Percentiles rank a stretch among this genome's conserved stretches.
phyloP scores from a whole-genome alignment of 2,888 invertebrate genomes.

The Neoascia interrupta region DNA sequence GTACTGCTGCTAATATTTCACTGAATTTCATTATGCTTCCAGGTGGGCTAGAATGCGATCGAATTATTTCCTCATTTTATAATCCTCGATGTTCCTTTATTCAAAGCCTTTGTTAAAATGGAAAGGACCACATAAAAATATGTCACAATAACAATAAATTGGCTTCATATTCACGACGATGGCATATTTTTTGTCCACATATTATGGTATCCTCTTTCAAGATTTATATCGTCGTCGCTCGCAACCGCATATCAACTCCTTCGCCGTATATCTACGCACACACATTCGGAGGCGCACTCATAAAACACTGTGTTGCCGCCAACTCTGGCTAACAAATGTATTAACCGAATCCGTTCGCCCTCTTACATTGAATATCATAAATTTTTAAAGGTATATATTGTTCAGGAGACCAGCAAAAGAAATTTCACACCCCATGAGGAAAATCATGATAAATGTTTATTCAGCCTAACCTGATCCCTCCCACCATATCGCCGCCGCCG shows the following conservation, averaged over 20 bases:
- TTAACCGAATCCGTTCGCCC: conserved; percentile 30
- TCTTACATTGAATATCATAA: conserved; percentile 25
- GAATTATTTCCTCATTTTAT: too few species aligned
- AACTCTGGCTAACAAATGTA: background rate
- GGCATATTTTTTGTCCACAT: conserved; percentile 47
- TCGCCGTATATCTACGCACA: too few species aligned
- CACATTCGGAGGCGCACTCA: conserved; percentile 8
- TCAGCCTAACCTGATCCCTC: conserved; percentile 11
- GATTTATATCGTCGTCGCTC: conserved; percentile 33
- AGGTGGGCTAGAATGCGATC: too few species aligned
- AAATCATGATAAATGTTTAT: conserved; percentile 51
- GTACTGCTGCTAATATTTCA: too few species aligned
- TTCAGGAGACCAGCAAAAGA: conserved; percentile 35
- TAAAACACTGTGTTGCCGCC: conserved; percentile 8
- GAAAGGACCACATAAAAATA: conserved; percentile 3
- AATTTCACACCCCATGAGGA: conserved; percentile 30
- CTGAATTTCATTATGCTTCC: too few species aligned
- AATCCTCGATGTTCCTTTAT: too few species aligned
- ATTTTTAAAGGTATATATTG: conserved; percentile 46
- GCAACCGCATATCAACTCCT: background rate
- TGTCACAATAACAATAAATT: conserved; percentile 34
- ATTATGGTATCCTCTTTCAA: conserved; percentile 39
- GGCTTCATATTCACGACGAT: conserved; percentile 39
- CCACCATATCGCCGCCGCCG: background rate
- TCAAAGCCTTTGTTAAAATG: too few species aligned